Base-by-base conservation (phyloP, 2,113 vertebrate genomes). In the Hydrolagus affinis region DNA sequence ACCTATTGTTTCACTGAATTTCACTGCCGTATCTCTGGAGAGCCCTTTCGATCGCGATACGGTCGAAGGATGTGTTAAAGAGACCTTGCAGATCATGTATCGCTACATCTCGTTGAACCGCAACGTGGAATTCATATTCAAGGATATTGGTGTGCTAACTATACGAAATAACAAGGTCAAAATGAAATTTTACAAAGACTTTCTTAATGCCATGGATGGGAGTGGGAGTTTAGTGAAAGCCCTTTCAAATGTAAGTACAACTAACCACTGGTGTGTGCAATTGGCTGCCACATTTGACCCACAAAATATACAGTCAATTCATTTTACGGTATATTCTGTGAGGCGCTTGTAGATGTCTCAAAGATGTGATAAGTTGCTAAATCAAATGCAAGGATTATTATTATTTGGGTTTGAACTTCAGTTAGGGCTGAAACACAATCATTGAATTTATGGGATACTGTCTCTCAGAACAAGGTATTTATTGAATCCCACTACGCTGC, bases 131-230 rank as follows among this genome's bases (percentile, higher is more conserved):
- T 91, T 95, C 73, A 86, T 86, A 2, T 94, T 95, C 72, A 91
- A 89, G 75, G 91, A 93, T 71, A 91, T 95, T 10, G 95, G 94
- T 0, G 86, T 94, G 69, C 92, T 96, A 21, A 57, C 87, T 0
- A 92, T 96, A 75, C 91, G 86, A 64, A 89, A 93, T 23, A 88
- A 88, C 85, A 93, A 92, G 87, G 94, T 95, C 86, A 93, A 93
- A 88, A 94, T 96, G 94, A 93, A 89, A 85, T 96, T 95, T 91
- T 93, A 88, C 86, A 88, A 90, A 86, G 91, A 92, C 77, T 95
- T 96, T 80, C 87, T 95, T 64, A 91, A 89, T 28, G 80, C 89
- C 8, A 44, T 94, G 90, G 93, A 95, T 83, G 91, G 89, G 86
- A 92, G 86, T 0, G 92, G 92, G 8, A 85, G 32, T 56, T 86